phyloP scores from a whole-genome alignment of 2,113 vertebrate genomes.

The Rhabdomys dilectus region DNA sequence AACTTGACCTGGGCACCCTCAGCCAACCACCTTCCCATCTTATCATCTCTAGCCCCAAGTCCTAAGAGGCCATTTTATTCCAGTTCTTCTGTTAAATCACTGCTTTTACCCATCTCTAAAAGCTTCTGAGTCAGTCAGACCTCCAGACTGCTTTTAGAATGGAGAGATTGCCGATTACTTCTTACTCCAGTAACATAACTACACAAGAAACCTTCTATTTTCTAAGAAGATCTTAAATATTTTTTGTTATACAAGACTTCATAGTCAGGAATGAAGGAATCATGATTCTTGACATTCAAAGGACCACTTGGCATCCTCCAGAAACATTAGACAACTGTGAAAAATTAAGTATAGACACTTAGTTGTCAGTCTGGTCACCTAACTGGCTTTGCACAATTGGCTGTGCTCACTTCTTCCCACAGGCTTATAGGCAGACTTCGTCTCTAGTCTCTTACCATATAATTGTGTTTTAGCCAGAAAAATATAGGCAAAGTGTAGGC shows the following conservation, averaged over 20 bases:
- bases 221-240: conserved; percentile 12
- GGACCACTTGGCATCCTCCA: neutral
- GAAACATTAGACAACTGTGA: neutral
- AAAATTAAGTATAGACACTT: neutral
- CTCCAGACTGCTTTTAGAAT: neutral
- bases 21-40: neutral
- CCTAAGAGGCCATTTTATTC: neutral
- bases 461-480: neutral
- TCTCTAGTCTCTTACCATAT: neutral
- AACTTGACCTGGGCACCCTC: neutral
- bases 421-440: neutral
- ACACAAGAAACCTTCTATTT: neutral
- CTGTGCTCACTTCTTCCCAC: neutral
- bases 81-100: neutral
- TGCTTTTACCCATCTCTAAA: neutral
- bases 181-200: neutral
- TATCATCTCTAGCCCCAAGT: no score
- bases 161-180: neutral
- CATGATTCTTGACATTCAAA: neutral
- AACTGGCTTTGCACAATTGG: neutral
- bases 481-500: neutral
- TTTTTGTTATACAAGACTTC: neutral
- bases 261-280: neutral
- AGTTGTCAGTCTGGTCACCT: neutral
- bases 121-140: neutral